Base-by-base conservation (phyloP, 2,888 invertebrate species). In the Lepidocyrtinus sp. region DNA sequence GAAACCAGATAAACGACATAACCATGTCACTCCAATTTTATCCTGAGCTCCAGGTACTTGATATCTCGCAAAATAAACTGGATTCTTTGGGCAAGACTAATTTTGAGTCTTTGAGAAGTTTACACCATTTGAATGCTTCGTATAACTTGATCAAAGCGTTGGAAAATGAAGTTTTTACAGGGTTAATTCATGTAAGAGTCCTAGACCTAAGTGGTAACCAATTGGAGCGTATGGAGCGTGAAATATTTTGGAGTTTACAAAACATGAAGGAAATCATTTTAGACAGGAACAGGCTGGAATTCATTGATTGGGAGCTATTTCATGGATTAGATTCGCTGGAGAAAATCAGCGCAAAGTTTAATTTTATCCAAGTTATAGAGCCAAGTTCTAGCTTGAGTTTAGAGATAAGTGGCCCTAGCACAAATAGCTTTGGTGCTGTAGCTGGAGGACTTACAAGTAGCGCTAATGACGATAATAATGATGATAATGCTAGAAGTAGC, bases 21-120 rank as follows among this genome's bases (percentile, higher is more conserved):
- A 78, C 85, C 24, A 77, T 85, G 73, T 85, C 85, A 27, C 80
- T 85, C 67, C 84, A 85, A 73, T 85, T 85, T 61, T 85, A 85
- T 76, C 75, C 80, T 1, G 85, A 85, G 67, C 82, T 84, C 61
- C 81, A 79, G 26, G 61, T 75, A 61, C 81, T 85, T 24, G 85
- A 85, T 75, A 80, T 85, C 76, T 84, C 84, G 24, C 75, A 79
- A 63, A 85, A 85, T 68, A 68, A 75, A 50, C 50, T 85, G 59
- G 82, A 78, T n/a, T 73, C 78, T 24, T 65, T 85, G 21, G 84
- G 84, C 26, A 77, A 81, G 63, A 71, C 67, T 61, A 85, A 85
- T 65, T 85, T 85, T 71, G 85, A 85, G 65, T 71, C 75, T 55
- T 70, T 83, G 62, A 72, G 59, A 55, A 79, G 69, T 26, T 76